Base-by-base conservation (phyloP, 2,888 invertebrate species). In the Sarcophaga carnaria region DNA sequence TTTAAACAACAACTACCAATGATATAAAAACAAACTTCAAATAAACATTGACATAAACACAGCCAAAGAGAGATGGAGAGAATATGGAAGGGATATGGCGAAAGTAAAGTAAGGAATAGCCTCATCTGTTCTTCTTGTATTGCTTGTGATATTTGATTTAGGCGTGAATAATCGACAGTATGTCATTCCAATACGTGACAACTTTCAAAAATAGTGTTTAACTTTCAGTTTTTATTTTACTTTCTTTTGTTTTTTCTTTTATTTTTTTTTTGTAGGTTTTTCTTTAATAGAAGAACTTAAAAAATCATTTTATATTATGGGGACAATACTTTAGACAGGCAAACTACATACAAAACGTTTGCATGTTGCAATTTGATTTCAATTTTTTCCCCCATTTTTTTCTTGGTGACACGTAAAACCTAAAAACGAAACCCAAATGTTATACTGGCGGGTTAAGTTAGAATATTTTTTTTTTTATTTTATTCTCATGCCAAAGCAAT, bases 181-280 rank as follows among this genome's bases (percentile, higher is more conserved):
- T 80, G 83, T 69, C 80, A 80, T 67, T 22, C 10, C 45, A 74
- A 69, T 72, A 86, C 86, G 83, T 86, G 86, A 83, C 80, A 83
- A 60, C 59, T 64, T 80, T 83, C 47, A 49, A 86, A 74, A 67
- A 69, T 64, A 14, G 67, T 25, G 49, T 83, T 77, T 54, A 62
- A 12, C 54, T 37, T 70, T 66, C 22, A 37, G 17, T 62, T 72
- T 37, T 54, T 37, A 37, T 37, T 37, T 37, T 37, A 37, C 37
- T 37, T 37, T 37, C 37, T 37, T 37, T 10, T 37, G 37, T 37
- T 37, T 6, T 37, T 6, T 37, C 37, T 6, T 37, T 37, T 37
- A 8, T 37, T 37, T 6, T 37, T 37, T 37, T 37, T 37, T 0
- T 37, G 1, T 49, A 4, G 54, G 5, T 17, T 54, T 4, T 17